These are phyloP conservation scores for Drosophila multiciliata DNA, from an alignment of 2,888 invertebrate species.

Conservation along the genomic window DNA sequence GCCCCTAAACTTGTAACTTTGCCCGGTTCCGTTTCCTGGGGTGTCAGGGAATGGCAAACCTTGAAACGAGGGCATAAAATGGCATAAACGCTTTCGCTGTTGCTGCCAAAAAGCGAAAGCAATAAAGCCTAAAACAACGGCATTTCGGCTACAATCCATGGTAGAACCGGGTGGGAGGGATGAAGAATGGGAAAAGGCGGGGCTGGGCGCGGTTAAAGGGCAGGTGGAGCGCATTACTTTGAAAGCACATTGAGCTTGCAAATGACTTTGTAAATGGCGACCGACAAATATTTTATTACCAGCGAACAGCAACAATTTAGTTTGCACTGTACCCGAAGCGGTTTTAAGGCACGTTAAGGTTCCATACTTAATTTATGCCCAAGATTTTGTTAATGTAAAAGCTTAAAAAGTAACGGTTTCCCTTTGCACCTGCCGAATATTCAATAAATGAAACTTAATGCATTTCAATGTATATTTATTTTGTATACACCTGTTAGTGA, in stretches of 20 bases:
- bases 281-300: constrained; percentile 77
- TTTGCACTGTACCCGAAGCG: constrained; percentile 37
- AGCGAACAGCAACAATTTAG: constrained; percentile 67
- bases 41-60: constrained; percentile 31
- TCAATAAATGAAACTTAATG: constrained; percentile 1
- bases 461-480: neutral
- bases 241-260: constrained; percentile 76
- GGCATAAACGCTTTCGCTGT: constrained; percentile 49
- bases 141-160: constrained; percentile 21
- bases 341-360: constrained; percentile 24
- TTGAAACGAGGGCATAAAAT: constrained; percentile 69
- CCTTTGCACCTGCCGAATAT: constrained; percentile 6
- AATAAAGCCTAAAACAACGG: constrained; percentile 76
- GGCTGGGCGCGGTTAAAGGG: constrained; percentile 25
- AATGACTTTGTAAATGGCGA: constrained; percentile 79
- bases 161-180: neutral
- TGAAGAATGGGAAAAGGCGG: neutral
- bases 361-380: constrained; percentile 22
- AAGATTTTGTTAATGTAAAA: constrained; percentile 38
- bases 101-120: constrained; percentile 48
- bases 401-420: constrained; percentile 14
- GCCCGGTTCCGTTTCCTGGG: constrained; percentile 3
- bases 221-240: constrained; percentile 75
- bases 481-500: neutral
- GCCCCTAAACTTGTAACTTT: constrained; percentile 15